These are phyloP conservation scores for Trichacis sp. DNA, from an alignment of 2,888 invertebrate species.

Conservation along the genomic window DNA sequence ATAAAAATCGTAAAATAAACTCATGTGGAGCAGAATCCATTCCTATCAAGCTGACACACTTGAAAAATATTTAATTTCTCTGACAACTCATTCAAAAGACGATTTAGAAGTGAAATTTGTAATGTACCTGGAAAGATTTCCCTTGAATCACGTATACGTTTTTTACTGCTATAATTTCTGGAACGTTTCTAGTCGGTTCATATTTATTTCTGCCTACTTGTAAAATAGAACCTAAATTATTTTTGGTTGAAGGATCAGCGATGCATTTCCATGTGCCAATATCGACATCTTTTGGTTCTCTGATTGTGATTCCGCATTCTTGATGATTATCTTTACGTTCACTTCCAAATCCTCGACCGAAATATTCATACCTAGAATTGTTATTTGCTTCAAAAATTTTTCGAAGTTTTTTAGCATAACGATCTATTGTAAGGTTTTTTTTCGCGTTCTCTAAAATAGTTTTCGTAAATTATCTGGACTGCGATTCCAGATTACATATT, in stretches of 20 bases:
- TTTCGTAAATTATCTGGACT: too few relatives aligned
- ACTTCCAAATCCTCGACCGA: slow-evolving; percentile 46
- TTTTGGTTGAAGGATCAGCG: slow-evolving; percentile 32
- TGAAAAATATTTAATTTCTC: too few relatives aligned
- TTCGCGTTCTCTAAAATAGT: too few relatives aligned
- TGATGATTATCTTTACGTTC: slow-evolving; percentile 13
- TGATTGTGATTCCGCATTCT: slow-evolving; percentile 57
- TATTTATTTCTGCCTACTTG: slow-evolving; percentile 21
- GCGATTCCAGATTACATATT: too few relatives aligned
- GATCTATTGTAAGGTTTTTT: too few relatives aligned
- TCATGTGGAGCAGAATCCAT: too few relatives aligned
- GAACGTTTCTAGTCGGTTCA: slow-evolving; percentile 5
- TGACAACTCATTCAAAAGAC: too few relatives aligned
- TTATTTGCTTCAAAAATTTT: too few relatives aligned
- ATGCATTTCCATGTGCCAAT: slow-evolving; percentile 59
- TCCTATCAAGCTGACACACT: too few relatives aligned
- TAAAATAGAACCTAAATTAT: slow-evolving; percentile 30
- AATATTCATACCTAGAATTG: slow-evolving; percentile 53
- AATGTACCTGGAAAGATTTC: neutral
- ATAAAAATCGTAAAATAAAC: too few relatives aligned
- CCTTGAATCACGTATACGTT: neutral
- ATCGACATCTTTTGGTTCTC: slow-evolving; percentile 46
- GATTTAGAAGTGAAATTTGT: too few relatives aligned
- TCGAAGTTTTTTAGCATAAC: too few relatives aligned
- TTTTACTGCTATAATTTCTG: slow-evolving; percentile 10